Conservation (phyloP, 2,888 invertebrate genomes). For the Conus canariensis region DNA sequence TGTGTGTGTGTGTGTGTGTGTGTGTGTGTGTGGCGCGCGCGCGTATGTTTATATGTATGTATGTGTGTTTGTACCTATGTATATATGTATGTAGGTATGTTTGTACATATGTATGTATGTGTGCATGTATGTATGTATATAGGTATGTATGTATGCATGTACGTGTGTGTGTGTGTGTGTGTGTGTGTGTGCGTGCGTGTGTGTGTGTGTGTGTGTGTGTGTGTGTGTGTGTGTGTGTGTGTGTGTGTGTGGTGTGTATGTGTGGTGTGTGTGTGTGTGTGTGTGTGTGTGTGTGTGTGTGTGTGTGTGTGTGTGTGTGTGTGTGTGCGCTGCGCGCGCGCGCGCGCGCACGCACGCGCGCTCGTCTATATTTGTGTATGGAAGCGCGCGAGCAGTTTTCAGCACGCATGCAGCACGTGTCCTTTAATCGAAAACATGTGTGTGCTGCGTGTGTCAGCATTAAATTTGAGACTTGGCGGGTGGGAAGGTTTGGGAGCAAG, state of each 20-base stretch:
- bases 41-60: neutral
- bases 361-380: no score
- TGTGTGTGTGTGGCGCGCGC: neutral
- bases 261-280: neutral
- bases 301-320: conserved; percentile 1
- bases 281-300: neutral
- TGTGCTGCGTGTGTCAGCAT: no score
- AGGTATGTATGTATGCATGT: neutral
- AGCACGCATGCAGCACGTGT: no score
- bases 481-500: no score
- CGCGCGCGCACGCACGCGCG: no score
- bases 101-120: neutral
- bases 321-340: neutral
- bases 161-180: neutral
- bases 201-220: no score
- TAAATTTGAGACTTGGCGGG: no score
- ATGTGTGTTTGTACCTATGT: neutral
- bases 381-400: no score
- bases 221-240: neutral
- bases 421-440: no score
- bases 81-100: neutral
- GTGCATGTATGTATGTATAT: neutral
- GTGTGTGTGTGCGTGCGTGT: no score
- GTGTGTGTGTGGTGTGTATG: neutral
- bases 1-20: neutral